Conservation (phyloP, 1,140 invertebrate genomes). For the Heterodera carotae region DNA sequence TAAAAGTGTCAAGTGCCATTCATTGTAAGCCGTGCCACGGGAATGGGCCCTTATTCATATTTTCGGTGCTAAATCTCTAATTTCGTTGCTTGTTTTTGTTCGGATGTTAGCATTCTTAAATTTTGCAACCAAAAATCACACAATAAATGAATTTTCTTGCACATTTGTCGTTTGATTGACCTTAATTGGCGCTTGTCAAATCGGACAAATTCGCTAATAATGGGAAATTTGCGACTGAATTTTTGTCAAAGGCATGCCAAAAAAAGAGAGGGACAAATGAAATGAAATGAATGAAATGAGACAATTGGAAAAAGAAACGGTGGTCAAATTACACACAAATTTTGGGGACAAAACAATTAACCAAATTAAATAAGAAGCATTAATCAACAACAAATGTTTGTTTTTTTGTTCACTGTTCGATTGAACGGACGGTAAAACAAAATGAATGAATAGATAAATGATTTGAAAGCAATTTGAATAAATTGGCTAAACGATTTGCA, state of each 20-base stretch:
- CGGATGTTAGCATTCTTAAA: neutral
- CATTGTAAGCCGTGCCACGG: no score
- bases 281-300: no score
- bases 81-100: neutral
- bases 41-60: no score
- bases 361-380: neutral
- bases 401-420: no score
- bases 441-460: neutral
- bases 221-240: neutral
- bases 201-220: neutral
- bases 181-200: neutral
- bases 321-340: neutral
- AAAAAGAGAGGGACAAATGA: neutral
- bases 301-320: no score
- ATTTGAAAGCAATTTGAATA: no score
- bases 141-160: neutral
- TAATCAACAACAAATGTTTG: no score
- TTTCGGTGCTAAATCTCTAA: neutral
- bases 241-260: conserved; percentile 1
- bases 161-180: neutral
- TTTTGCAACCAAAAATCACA: neutral
- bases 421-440: neutral
- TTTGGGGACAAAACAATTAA: neutral
- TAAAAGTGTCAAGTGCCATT: conserved; percentile 1
- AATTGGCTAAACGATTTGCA: no score